These are phyloP conservation scores for Dicrurus megarhynchus DNA, from an alignment of 2,113 vertebrate species.

Conservation along the genomic window DNA sequence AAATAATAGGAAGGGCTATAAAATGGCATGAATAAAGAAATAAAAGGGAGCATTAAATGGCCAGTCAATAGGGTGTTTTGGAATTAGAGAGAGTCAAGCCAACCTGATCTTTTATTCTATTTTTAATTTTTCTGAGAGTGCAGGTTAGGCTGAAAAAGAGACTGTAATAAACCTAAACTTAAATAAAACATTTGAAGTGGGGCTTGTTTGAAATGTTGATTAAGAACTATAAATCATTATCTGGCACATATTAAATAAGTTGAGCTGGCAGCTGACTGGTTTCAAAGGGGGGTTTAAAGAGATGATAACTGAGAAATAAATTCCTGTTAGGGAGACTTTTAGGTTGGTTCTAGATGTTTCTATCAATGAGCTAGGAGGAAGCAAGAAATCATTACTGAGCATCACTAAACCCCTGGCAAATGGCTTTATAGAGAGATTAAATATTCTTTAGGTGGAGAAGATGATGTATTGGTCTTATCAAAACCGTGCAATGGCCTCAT, in stretches of 20 bases:
- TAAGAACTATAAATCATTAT: background rate
- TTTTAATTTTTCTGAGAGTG: background rate
- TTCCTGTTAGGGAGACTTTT: background rate
- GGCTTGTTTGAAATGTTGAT: background rate
- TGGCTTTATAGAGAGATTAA: background rate
- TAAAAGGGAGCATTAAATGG: slow-evolving; percentile 29
- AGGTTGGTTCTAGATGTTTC: background rate
- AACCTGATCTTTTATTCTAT: background rate
- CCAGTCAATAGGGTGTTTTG: background rate
- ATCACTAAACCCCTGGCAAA: background rate
- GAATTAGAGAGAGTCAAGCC: background rate
- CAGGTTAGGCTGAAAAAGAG: background rate
- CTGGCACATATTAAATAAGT: background rate
- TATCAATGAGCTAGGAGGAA: background rate
- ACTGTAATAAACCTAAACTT: background rate
- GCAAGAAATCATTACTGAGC: background rate
- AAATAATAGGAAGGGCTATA: background rate
- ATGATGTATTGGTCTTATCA: background rate
- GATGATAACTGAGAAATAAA: background rate
- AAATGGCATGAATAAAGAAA: slow-evolving; percentile 8
- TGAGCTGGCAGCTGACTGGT: background rate
- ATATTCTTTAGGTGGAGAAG: background rate
- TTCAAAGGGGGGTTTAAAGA: background rate
- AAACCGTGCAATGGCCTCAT: background rate
- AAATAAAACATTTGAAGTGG: background rate